Evolutionary conservation across 2,797 vertebrate species (phyloP).

Genomic region (Ibycter americanus): DNA sequence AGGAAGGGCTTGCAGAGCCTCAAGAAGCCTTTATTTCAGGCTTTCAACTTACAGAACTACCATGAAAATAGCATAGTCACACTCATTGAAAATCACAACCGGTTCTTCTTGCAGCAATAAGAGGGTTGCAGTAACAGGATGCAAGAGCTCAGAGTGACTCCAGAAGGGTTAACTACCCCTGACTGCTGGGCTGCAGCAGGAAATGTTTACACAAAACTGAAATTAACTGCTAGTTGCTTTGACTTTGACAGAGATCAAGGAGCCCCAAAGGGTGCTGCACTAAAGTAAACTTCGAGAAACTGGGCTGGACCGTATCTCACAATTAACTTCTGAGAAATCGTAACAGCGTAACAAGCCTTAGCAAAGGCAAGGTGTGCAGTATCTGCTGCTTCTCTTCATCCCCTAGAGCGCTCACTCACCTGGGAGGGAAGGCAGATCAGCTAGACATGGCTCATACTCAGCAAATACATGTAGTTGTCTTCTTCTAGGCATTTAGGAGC

Average conservation of each 20-base stretch:
- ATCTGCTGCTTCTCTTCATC: background rate
- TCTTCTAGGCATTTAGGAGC: background rate
- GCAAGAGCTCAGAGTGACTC: background rate
- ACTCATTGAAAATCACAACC: background rate
- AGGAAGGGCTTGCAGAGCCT: background rate
- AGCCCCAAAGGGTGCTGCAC: background rate
- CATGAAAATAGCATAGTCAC: background rate
- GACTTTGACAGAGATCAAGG: background rate
- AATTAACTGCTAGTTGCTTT: background rate
- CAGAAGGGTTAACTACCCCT: background rate
- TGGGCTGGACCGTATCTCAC: rapidly evolving
- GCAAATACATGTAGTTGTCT: background rate
- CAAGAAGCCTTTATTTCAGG: background rate
- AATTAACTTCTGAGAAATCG: background rate
- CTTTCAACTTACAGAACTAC: background rate
- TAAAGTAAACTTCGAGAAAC: background rate
- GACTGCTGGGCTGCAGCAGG: background rate
- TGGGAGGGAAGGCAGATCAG: background rate
- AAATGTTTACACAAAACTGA: background rate
- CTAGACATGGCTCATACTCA: background rate
- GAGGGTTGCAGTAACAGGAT: background rate
- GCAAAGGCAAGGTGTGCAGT: background rate
- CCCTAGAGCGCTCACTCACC: background rate
- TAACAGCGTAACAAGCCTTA: background rate
- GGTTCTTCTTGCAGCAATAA: background rate